Evolutionary conservation across 2,888 invertebrate species (phyloP), one percentile per base, ranked within the genome.

Genomic region (Deilephila porcellus): DNA sequence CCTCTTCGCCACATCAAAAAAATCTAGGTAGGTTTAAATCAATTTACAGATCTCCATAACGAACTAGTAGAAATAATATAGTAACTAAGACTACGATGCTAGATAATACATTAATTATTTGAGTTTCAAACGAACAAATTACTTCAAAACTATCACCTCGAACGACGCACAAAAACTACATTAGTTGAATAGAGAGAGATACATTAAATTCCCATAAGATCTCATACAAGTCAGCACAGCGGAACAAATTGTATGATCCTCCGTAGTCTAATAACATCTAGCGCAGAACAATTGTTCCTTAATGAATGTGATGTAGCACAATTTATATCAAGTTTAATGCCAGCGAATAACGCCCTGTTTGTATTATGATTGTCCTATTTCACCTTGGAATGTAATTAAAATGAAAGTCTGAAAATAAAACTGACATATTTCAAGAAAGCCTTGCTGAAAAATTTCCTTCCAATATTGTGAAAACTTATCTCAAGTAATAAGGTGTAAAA

Each of bases 171-270:
- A 0, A 45, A 45, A 1, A 8, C 14, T 45, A 45, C 45, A n/a
- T 56, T 5, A 56, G 7, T 6, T 56, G 17, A 56, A n/a, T n/a
- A 56, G 56, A 17, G 56, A 52, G 17, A 52, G 1, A 56, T 56
- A 56, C 5, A 56, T 56, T 56, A n/a, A n/a, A 17, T 56, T n/a
- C 56, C n/a, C 19, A 56, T n/a, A 56, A 56, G 4, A n/a, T 56
- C 56, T 56, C 56, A 56, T n/a, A n/a, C n/a, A 56, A 56, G 56
- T 56, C 56, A 56, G n/a, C 56, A n/a, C 56, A 56, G 56, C 56
- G 56, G 56, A 56, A 56, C 19, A 56, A 56, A 56, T 56, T 56
- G 45, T 14, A 45, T 56, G 56, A 56, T 56, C 56, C 56, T 56
- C 56, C 6, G n/a, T 56, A 56, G 56, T 56, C n/a, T 56, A 56